Conservation (phyloP, 2,113 vertebrate genomes). For the Silurus meridionalis region DNA sequence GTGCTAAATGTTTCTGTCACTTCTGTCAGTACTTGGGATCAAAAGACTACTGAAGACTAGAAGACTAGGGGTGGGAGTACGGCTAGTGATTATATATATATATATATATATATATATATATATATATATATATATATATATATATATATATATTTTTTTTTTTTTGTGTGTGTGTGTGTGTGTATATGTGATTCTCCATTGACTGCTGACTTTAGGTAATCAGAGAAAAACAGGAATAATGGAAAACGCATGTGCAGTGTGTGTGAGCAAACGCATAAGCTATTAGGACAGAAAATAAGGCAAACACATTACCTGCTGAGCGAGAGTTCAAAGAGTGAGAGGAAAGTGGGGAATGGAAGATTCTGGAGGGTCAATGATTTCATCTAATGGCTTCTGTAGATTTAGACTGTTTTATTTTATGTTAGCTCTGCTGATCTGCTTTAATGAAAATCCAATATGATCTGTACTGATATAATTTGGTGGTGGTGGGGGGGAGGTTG, state of each 20-base stretch:
- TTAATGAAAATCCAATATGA: not conserved
- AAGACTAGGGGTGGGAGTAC: not conserved
- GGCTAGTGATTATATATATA: too few species aligned
- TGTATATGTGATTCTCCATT: not conserved
- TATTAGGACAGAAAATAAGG: conserved; percentile 37
- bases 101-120: too few species aligned
- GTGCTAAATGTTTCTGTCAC: conserved; percentile 28
- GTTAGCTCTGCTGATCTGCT: not conserved
- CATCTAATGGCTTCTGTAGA: not conserved
- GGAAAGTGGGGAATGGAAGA: not conserved
- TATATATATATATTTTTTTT: not conserved
- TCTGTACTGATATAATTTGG: not conserved
- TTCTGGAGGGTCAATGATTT: not conserved
- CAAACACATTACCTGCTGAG: conserved; percentile 33
- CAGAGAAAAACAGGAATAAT: not conserved
- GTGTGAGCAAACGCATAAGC: not conserved
- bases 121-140: not conserved
- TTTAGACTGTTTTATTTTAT: not conserved
- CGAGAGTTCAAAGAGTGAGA: not conserved
- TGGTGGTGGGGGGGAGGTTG: not conserved
- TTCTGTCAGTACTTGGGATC: not conserved
- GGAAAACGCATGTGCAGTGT: conserved; percentile 4
- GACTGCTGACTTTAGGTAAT: conserved; percentile 25
- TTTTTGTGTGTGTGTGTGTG: not conserved
- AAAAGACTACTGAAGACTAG: not conserved